Base-by-base conservation (phyloP, 1,140 invertebrate species). In the Euwallacea fornicatus region DNA sequence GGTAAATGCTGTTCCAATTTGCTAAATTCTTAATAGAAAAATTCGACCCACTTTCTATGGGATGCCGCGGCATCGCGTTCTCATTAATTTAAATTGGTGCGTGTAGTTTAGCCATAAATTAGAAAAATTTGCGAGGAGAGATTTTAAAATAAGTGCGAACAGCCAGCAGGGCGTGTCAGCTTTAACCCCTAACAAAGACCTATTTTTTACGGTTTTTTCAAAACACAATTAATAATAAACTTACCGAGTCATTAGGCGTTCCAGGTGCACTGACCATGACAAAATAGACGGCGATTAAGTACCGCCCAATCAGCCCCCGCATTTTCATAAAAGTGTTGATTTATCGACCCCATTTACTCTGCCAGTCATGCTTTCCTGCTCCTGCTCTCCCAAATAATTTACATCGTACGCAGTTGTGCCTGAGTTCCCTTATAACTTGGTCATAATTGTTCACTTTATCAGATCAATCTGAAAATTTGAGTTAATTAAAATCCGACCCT, bases 301-400 rank as follows among this genome's bases (percentile, higher is more conserved):
- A 69, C 67, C 58, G 67, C 67, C 67, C 67, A 54, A 69, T 69
- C 67, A 54, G 67, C 59, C 67, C 59, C 60, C 58, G 58, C 67
- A 69, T 69, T 69, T 69, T 69, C 59, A 69, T 54, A 43, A 69
- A 61, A 47, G 44, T 16, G 21, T 33, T 55, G 60, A 69, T 69
- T 61, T 69, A 62, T 60, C 7, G 13, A 16, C 67, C 44, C 59
- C 67, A 69, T 69, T 69, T 69, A 69, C 59, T 47, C 59, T n/a
- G 50, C 56, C 11, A 42, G 15, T 69, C 58, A 59, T 59, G 44
- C 58, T 69, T 61, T 69, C 67, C 46, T 50, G 46, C 13, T 50
- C 13, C 46, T 13, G 56, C 44, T 60, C n/a, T 62, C 58, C 43
- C 42, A 42, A 62, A 42, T 69, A 55, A 62, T 55, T 50, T 69